These are phyloP conservation scores for Hycleus cichorii DNA, from an alignment of 1,140 invertebrate genomes.

Conservation along the genomic window DNA sequence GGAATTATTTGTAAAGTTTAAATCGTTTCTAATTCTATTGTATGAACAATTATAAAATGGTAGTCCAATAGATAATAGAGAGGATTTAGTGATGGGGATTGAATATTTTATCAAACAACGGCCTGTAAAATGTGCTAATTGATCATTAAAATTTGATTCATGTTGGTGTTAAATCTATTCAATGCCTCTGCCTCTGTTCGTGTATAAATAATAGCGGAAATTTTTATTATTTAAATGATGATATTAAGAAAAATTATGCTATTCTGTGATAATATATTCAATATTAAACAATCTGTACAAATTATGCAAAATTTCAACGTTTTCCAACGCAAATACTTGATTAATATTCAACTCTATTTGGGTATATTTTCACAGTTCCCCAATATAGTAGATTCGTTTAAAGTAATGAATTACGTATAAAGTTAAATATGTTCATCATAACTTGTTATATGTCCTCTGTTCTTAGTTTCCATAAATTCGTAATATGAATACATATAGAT, in stretches of 20 bases:
- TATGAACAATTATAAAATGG: no score
- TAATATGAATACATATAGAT: constrained; percentile 17
- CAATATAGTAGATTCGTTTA: background rate
- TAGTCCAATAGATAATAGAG: no score
- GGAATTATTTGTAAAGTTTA: no score
- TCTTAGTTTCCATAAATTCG: constrained; percentile 17
- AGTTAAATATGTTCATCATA: constrained; percentile 18
- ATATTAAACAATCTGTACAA: no score
- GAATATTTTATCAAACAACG: no score
- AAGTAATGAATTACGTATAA: constrained; percentile 6
- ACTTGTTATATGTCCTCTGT: background rate
- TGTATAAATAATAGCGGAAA: background rate
- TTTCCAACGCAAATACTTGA: no score
- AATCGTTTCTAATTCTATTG: no score
- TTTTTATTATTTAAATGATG: background rate
- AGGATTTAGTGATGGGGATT: no score
- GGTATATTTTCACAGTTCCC: background rate
- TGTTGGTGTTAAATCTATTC: background rate
- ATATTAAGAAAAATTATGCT: no score
- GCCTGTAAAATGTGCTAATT: background rate
- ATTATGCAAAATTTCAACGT: no score
- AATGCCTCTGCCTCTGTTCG: background rate
- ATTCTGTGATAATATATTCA: no score
- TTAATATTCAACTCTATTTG: background rate
- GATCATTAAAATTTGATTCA: constrained; percentile 13